Evolutionary conservation across 1,140 invertebrate species (phyloP).

Genomic region (Drosophila ironensis): DNA sequence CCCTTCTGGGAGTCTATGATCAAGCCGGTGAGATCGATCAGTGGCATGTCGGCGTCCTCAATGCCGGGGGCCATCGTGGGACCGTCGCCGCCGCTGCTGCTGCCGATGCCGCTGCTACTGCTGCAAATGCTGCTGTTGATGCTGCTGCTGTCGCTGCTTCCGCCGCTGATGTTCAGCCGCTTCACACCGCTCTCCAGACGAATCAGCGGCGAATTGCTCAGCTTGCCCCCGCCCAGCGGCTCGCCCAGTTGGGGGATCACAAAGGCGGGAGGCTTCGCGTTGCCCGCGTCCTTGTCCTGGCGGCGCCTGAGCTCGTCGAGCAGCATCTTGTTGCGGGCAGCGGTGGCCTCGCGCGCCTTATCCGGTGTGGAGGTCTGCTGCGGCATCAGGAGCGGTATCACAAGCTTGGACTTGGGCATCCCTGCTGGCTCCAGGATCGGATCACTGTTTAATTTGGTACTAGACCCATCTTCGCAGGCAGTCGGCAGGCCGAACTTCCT

Average conservation of each 20-base stretch:
- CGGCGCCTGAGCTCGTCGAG: conserved; percentile 43
- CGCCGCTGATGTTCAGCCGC: conserved; percentile 23
- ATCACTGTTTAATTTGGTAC: conserved; percentile 17
- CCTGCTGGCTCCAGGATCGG: neutral
- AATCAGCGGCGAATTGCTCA: conserved; percentile 38
- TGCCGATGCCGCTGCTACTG: too few species aligned
- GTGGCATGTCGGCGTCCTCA: neutral
- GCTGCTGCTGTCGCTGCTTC: conserved; percentile 21
- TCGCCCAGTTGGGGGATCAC: conserved; percentile 30
- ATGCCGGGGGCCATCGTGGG: too few species aligned
- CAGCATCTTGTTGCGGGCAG: conserved; percentile 36
- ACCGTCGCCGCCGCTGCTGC: too few species aligned
- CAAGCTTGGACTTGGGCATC: neutral
- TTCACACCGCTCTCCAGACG: conserved; percentile 18
- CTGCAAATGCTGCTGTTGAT: too few species aligned
- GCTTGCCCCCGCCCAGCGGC: conserved; percentile 12
- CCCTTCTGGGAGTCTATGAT: conserved; percentile 28
- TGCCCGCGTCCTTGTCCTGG: conserved; percentile 6
- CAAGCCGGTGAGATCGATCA: conserved; percentile 57
- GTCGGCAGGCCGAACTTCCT: conserved; percentile 27
- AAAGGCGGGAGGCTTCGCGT: conserved; percentile 15
- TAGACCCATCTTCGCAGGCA: conserved; percentile 4
- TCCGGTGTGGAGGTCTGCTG: conserved; percentile 14
- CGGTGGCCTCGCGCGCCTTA: conserved; percentile 16
- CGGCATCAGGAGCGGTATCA: conserved; percentile 50